Evolutionary conservation across 53 echinoderm and acorn worm genomes (phyloP).

Genomic region (Holothuria leucospilota): DNA sequence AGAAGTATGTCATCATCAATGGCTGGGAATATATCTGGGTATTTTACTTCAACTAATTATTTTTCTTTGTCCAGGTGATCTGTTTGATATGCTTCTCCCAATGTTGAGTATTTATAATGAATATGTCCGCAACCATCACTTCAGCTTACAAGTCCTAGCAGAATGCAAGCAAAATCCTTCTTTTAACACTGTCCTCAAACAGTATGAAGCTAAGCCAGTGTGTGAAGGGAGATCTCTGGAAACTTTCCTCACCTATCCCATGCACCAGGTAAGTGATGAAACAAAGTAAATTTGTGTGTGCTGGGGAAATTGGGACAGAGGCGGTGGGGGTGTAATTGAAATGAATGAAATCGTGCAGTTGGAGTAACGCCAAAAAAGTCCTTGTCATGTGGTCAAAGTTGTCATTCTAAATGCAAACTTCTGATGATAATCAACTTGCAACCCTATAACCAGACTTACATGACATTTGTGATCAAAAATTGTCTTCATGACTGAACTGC

Average conservation of each 20-base stretch:
- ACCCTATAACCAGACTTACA: too few relatives aligned
- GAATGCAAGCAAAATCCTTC: constrained; percentile 94
- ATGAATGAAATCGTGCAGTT: neutral
- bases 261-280: constrained; percentile 86
- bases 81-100: constrained; percentile 99
- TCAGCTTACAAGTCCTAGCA: constrained; percentile 96
- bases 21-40: too few relatives aligned
- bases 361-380: too few relatives aligned
- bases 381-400: neutral
- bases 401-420: neutral
- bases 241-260: constrained; percentile 97
- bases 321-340: too few relatives aligned
- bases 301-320: too few relatives aligned
- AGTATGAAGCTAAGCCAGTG: constrained; percentile 94
- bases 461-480: too few relatives aligned
- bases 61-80: constrained; percentile 69
- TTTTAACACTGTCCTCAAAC: constrained; percentile 86
- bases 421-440: neutral
- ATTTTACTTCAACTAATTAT: too few relatives aligned
- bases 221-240: constrained; percentile 94
- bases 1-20: too few relatives aligned
- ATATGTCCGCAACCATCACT: constrained; percentile 98
- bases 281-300: too few relatives aligned
- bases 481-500: too few relatives aligned
- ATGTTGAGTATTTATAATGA: constrained; percentile 99